Evolutionary conservation across 2,797 vertebrate species (phyloP), one percentile per base, ranked within the genome.

Genomic region (Microctenopoma steveboyesi): DNA sequence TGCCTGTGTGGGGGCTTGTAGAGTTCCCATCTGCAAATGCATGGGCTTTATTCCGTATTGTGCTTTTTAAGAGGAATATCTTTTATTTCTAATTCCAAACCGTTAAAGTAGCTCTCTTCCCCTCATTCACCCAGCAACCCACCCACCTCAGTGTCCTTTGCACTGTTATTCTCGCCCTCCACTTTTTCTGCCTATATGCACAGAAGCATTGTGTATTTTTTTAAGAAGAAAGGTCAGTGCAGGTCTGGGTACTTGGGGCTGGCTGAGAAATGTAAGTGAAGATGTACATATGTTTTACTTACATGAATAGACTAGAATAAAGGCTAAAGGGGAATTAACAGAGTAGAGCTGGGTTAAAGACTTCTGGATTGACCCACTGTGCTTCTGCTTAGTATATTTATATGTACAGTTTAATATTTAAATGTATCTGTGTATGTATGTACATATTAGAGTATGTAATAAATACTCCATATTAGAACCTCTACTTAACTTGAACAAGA

Each of bases 1-100:
- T 69, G 76, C 74, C 83, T 30, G 30, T 64, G 53, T 68, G 63
- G 74, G 77, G 64, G 74, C 69, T 69, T 72, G 76, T 56, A 62
- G 65, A 83, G 67, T 76, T 78, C 82, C 85, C 84, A 83, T 88
- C 72, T 87, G 82, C 80, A 66, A 89, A 88, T 86, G 78, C 76
- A 88, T 86, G 74, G 88, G 59, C 76, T 71, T 72, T 18, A 74
- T 84, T 87, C 77, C 79, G 85, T 82, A 85, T 82, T 74, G 68
- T 72, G 77, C 69, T 79, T 84, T 79, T 70, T 55, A 55, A 76
- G 75, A 42, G 50, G 76, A 69, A 85, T 85, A 70, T 72, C 74
- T 83, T 86, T 79, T 78, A 86, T 81, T 86, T 83, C 70, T 61
- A 82, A 86, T 82, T 61, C 79, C 63, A 84, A 83, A 84, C 73